Conservation (phyloP, 1,140 invertebrate species). For the Drosophila lowei region DNA sequence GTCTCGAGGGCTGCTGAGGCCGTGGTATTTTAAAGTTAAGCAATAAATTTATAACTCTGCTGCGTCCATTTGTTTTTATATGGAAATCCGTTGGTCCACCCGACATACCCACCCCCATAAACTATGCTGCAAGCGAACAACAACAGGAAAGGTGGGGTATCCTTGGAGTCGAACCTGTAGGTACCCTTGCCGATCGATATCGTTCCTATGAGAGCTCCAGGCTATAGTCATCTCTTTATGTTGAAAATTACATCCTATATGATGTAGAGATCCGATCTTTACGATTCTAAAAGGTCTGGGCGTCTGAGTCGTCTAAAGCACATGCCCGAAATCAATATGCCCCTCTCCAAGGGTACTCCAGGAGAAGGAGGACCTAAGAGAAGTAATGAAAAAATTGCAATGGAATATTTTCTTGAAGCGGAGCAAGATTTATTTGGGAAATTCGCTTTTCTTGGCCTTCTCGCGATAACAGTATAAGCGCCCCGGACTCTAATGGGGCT, state of each 20-base stretch:
- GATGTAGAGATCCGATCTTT: too few species aligned
- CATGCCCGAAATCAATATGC: too few species aligned
- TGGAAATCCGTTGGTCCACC: conserved; percentile 22
- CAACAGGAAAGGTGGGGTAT: not conserved
- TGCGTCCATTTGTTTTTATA: conserved; percentile 56
- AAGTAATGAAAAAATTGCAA: conserved; percentile 69
- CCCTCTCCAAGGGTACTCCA: not conserved
- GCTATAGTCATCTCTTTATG: too few species aligned
- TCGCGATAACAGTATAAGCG: not conserved
- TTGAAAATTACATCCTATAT: too few species aligned
- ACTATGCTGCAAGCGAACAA: conserved; percentile 68
- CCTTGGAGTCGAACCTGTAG: too few species aligned
- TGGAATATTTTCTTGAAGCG: conserved; percentile 61
- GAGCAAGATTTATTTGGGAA: conserved; percentile 61
- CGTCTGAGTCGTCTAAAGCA: too few species aligned
- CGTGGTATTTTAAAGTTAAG: conserved; percentile 77
- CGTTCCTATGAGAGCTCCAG: too few species aligned
- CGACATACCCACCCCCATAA: conserved; percentile 20
- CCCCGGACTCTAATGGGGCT: too few species aligned
- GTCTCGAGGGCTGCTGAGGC: conserved; percentile 36
- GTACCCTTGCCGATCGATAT: too few species aligned
- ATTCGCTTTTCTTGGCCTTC: conserved; percentile 18
- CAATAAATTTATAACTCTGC: conserved; percentile 77
- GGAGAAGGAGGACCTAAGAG: not conserved
- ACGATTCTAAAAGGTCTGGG: too few species aligned